A percentile compares a stretch with the other conserved stretches of the same genome.
These are phyloP conservation scores for Valencia hispanica DNA, from an alignment of 2,797 vertebrate species.

Conservation along the genomic window DNA sequence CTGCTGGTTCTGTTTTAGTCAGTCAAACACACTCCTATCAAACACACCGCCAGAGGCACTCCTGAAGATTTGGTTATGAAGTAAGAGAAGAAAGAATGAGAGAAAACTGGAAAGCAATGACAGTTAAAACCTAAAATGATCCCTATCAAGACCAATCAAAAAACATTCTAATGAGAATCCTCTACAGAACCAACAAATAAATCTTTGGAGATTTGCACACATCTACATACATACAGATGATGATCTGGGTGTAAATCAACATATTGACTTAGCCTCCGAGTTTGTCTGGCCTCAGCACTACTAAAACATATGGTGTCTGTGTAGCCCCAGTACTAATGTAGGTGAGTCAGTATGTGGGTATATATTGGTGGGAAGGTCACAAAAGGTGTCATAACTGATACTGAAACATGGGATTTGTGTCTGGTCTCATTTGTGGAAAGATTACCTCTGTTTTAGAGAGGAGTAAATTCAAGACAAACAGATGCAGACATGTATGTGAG, in stretches of 20 bases:
- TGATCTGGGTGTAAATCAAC: background rate
- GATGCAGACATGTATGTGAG: conserved; percentile 17
- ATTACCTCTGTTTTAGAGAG: conserved; percentile 37
- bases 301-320: conserved; percentile 56
- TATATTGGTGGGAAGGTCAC: background rate
- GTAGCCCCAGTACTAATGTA: conserved; percentile 23
- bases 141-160: conserved; percentile 64
- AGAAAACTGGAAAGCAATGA: conserved; percentile 38
- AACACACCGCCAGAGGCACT: conserved; percentile 63
- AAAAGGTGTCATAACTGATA: conserved; percentile 16
- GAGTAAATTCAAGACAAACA: conserved; percentile 27
- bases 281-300: conserved; percentile 34
- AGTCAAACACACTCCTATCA: conserved; percentile 73
- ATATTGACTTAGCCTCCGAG: conserved; percentile 52
- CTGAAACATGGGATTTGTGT: conserved; percentile 52
- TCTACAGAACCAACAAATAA: conserved; percentile 53
- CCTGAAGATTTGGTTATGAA: conserved; percentile 49
- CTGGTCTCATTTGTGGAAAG: conserved; percentile 51
- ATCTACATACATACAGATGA: conserved; percentile 41
- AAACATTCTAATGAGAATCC: conserved; percentile 66
- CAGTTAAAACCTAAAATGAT: conserved; percentile 43
- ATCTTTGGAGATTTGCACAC: conserved; percentile 45
- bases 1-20: conserved; percentile 73
- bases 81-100: conserved; percentile 45
- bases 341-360: conserved; percentile 11